These are phyloP conservation scores for Huso huso DNA, from an alignment of 2,797 vertebrate species.

Conservation along the genomic window DNA sequence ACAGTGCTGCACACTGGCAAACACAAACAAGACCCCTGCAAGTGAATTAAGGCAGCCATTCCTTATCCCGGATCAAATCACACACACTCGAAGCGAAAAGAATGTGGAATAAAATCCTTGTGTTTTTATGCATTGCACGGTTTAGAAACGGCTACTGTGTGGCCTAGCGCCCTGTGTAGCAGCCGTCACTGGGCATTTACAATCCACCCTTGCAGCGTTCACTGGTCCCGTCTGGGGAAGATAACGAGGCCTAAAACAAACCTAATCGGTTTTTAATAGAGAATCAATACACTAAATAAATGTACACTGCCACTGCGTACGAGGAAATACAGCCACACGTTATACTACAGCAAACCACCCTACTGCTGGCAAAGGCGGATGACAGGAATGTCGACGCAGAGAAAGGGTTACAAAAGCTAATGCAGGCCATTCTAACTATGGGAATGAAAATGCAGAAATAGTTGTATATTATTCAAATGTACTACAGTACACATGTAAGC, in stretches of 20 bases:
- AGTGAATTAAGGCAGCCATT: no score
- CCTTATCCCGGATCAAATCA: no score
- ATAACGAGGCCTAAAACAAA: background rate
- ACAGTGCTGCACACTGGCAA: no score
- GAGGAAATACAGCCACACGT: background rate
- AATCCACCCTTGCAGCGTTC: background rate
- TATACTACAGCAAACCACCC: background rate
- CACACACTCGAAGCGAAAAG: background rate
- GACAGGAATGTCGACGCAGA: constrained; percentile 20
- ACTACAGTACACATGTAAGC: no score
- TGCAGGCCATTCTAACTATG: constrained; percentile 37
- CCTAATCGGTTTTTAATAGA: background rate
- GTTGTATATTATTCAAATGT: constrained; percentile 20
- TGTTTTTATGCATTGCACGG: background rate
- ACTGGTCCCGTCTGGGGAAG: background rate
- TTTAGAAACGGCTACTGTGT: background rate
- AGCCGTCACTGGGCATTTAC: background rate
- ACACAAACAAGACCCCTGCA: no score
- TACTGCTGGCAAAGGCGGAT: constrained; percentile 7
- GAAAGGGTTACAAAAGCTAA: constrained; percentile 43
- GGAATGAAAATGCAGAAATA: constrained; percentile 39
- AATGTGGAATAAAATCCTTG: background rate
- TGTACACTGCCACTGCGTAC: no score
- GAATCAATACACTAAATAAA: background rate
- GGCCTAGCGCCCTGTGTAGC: background rate